These are phyloP conservation scores for Catharus ustulatus DNA, from an alignment of 2,797 vertebrate species.

Conservation along the genomic window DNA sequence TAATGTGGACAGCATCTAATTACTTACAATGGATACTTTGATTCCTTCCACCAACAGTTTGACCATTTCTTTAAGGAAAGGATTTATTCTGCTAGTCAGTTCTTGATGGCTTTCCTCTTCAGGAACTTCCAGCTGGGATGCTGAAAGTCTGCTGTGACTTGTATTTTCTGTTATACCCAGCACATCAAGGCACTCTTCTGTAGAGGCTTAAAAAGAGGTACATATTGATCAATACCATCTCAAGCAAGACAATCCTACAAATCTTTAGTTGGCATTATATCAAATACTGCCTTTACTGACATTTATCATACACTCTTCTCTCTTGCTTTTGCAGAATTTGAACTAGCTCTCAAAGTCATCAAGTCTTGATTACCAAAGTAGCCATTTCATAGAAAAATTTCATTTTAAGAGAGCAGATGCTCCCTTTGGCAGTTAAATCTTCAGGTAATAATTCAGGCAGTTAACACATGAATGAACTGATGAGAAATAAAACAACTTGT, in stretches of 20 bases:
- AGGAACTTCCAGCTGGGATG: conserved; percentile 77
- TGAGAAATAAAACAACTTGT: neutral
- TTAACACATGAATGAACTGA: neutral
- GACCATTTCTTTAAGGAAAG: conserved; percentile 90
- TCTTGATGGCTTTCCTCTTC: conserved; percentile 81
- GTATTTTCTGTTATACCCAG: conserved; percentile 87
- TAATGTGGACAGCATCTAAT: neutral
- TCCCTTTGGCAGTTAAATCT: neutral
- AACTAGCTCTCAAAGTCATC: neutral
- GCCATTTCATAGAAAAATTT: neutral
- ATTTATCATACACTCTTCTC: neutral
- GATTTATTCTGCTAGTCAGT: conserved; percentile 81
- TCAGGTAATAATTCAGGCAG: neutral
- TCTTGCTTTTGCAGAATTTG: neutral
- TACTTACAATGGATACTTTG: conserved; percentile 88
- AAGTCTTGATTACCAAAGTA: neutral
- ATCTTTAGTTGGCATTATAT: neutral
- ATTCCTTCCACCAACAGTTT: conserved; percentile 92
- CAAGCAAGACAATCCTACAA: neutral
- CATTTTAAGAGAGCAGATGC: neutral
- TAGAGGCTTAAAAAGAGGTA: conserved; percentile 81
- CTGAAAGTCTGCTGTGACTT: conserved; percentile 77
- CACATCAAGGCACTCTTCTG: conserved; percentile 85
- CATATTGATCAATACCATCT: neutral
- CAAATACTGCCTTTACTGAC: neutral